phyloP scores from a whole-genome alignment of 1,140 invertebrate genomes.

The Cotesia typhae region DNA sequence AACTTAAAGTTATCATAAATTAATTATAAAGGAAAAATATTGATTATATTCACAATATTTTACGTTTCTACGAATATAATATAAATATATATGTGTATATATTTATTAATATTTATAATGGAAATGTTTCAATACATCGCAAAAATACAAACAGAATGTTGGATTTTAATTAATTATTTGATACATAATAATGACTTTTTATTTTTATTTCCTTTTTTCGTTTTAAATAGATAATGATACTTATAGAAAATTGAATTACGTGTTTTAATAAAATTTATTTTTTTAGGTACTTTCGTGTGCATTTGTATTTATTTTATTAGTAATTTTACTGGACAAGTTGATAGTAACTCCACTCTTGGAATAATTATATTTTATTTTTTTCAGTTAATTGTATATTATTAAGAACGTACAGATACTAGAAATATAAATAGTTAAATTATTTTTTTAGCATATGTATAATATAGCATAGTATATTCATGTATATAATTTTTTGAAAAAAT shows the following conservation, averaged over 20 bases:
- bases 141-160: too few species aligned
- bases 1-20: too few species aligned
- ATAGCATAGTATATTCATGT: constrained; percentile 28
- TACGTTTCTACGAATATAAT: too few species aligned
- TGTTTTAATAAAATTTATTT: constrained; percentile 4
- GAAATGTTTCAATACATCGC: background rate
- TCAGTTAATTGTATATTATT: background rate
- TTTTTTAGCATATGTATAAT: constrained; percentile 29
- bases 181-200: background rate
- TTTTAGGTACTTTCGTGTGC: constrained; percentile 14
- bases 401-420: background rate
- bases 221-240: constrained; percentile 4
- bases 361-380: constrained; percentile 23
- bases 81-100: too few species aligned
- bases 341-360: background rate
- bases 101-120: too few species aligned
- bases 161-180: constrained; percentile 16
- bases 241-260: constrained; percentile 10
- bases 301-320: too few species aligned
- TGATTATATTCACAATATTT: too few species aligned
- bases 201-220: too few species aligned
- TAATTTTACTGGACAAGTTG: background rate
- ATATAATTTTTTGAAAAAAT: constrained; percentile 25
- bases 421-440: constrained; percentile 10
- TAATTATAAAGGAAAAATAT: too few species aligned